These are phyloP conservation scores for Nesogale talazaci DNA, from an alignment of 2,113 vertebrate genomes.

Conservation along the genomic window DNA sequence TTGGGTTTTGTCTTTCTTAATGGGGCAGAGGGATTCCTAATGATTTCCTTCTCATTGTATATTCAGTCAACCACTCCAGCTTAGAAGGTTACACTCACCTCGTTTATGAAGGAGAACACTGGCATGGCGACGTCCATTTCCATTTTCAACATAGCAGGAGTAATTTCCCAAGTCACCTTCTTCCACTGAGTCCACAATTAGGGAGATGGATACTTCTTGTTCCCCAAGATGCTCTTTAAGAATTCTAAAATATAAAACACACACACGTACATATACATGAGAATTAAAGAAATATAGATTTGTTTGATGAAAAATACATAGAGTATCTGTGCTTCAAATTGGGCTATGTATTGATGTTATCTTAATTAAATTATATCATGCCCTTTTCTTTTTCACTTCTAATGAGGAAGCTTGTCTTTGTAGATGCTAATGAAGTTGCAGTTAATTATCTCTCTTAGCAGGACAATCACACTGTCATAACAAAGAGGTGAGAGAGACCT, in stretches of 20 bases:
- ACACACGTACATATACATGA: conserved; percentile 47
- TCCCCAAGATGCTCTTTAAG: conserved; percentile 97
- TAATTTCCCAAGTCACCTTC: conserved; percentile 98
- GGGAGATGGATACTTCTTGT: conserved; percentile 97
- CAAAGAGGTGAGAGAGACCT: conserved; percentile 68
- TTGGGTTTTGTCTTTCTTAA: background rate
- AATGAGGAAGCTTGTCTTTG: conserved; percentile 82
- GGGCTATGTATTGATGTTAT: conserved; percentile 77
- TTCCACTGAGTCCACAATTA: conserved; percentile 96
- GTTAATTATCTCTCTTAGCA: conserved; percentile 82
- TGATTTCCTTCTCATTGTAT: background rate
- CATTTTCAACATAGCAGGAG: conserved; percentile 98
- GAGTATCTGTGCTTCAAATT: conserved; percentile 66
- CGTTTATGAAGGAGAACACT: conserved; percentile 95
- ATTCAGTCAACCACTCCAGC: background rate
- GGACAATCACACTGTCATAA: conserved; percentile 76
- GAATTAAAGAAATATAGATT: conserved; percentile 58
- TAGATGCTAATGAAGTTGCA: conserved; percentile 83
- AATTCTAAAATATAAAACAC: conserved; percentile 87
- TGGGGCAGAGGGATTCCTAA: background rate
- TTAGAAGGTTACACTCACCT: conserved; percentile 87
- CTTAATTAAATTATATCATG: conserved; percentile 84
- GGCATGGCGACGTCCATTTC: conserved; percentile 95
- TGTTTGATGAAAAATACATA: conserved; percentile 66
- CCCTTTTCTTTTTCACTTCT: conserved; percentile 80